Percentiles rank a stretch among this genome's conserved stretches.
Conservation (phyloP, 2,113 vertebrate genomes). For the Suricata suricatta region DNA sequence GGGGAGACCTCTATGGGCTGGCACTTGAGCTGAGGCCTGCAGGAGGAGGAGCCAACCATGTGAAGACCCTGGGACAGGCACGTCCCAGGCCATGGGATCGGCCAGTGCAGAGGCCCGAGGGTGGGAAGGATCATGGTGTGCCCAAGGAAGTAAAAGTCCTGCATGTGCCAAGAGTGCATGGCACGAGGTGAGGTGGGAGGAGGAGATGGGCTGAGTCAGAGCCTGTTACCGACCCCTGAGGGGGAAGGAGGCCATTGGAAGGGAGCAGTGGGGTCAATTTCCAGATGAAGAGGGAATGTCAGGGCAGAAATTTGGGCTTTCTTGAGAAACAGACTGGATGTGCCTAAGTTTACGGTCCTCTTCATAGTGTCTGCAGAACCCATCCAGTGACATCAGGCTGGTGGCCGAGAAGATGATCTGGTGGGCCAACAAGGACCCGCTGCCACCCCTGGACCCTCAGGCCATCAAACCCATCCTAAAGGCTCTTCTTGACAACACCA, state of each 20-base stretch:
- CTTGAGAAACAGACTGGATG: not conserved
- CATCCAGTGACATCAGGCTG: conserved; percentile 97
- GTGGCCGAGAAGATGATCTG: conserved; percentile 96
- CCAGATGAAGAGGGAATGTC: not conserved
- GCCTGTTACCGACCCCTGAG: not conserved
- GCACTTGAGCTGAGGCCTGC: not conserved
- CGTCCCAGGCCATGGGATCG: not conserved
- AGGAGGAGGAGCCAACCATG: not conserved
- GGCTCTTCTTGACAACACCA: conserved; percentile 97
- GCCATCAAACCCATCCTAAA: conserved; percentile 95
- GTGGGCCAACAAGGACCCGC: conserved; percentile 94
- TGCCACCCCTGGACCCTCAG: conserved; percentile 89
- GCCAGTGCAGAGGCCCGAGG: not conserved
- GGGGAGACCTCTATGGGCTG: not conserved
- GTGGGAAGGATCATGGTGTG: not conserved
- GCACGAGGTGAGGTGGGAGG: not conserved
- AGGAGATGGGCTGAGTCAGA: not conserved
- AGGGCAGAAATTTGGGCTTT: not conserved
- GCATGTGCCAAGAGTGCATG: not conserved
- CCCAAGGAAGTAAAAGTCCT: not conserved
- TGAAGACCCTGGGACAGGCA: not conserved
- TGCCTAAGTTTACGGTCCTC: not conserved
- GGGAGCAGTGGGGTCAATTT: not conserved
- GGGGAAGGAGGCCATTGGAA: rapidly evolving
- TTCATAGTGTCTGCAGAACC: conserved; percentile 95